These are phyloP conservation scores for Spodoptera exigua DNA, from an alignment of 2,888 invertebrate species.

Conservation along the genomic window DNA sequence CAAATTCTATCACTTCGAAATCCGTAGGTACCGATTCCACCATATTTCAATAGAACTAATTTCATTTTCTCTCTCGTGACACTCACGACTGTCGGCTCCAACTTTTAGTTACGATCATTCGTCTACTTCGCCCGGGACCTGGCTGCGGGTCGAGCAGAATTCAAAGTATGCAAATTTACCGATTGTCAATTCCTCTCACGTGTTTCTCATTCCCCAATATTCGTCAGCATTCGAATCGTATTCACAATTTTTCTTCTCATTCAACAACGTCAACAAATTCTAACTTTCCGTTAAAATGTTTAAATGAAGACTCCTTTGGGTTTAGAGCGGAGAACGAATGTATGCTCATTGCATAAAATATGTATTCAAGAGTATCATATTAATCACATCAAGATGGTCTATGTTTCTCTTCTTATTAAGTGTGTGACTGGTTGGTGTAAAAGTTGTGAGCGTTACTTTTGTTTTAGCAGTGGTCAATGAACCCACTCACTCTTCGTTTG, in stretches of 20 bases:
- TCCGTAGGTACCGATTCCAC: conserved; percentile 10
- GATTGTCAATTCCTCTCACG: conserved; percentile 49
- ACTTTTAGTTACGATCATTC: conserved; percentile 38
- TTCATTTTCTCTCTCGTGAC: conserved; percentile 32
- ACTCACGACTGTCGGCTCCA: conserved; percentile 20
- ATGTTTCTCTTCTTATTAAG: conserved; percentile 14
- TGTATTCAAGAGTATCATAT: conserved; percentile 17
- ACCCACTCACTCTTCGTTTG: conserved; percentile 50
- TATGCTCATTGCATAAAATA: conserved; percentile 34
- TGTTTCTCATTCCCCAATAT: conserved; percentile 44
- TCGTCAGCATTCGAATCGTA: conserved; percentile 40
- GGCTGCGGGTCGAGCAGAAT: conserved; percentile 29
- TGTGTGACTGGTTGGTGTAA: conserved; percentile 14
- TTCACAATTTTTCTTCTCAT: conserved; percentile 31
- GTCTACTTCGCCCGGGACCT: conserved; percentile 24
- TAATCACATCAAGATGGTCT: conserved; percentile 12
- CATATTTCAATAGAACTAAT: conserved; percentile 36
- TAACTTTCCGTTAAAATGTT: conserved; percentile 22
- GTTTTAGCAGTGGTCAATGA: conserved; percentile 10
- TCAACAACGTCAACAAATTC: conserved; percentile 24
- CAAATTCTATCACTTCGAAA: conserved; percentile 10
- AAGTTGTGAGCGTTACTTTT: conserved; percentile 10
- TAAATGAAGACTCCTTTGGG: conserved; percentile 9
- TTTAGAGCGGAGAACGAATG: conserved; percentile 4
- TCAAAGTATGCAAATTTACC: conserved; percentile 52